Evolutionary conservation across 1,140 invertebrate species (phyloP).

Genomic region (Bilobella aurantiaca): DNA sequence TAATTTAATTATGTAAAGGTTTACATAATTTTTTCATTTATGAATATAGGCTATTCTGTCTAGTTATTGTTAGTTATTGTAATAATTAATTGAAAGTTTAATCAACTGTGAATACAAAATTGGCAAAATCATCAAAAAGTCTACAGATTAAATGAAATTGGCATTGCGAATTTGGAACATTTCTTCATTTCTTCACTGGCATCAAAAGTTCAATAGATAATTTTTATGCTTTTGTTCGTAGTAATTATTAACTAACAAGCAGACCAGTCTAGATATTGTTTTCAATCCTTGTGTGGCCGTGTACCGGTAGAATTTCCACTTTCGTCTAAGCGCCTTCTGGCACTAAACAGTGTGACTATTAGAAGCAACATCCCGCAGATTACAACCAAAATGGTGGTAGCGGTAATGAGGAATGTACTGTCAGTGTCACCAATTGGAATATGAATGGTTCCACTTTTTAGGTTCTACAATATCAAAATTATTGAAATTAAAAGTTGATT

Average conservation of each 20-base stretch:
- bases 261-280: neutral
- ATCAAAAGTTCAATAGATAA: too few species aligned
- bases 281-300: neutral
- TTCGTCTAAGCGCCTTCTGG: neutral
- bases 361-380: conserved; percentile 24
- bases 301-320: neutral
- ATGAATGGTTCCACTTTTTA: conserved; percentile 30
- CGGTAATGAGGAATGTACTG: conserved; percentile 18
- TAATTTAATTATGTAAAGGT: too few species aligned
- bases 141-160: neutral
- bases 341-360: conserved; percentile 15
- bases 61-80: too few species aligned
- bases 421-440: conserved; percentile 33
- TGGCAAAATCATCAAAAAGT: neutral
- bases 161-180: neutral
- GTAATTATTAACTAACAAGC: neutral
- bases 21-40: too few species aligned
- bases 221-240: too few species aligned
- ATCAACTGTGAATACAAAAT: neutral
- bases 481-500: too few species aligned
- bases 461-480: conserved; percentile 24
- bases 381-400: conserved; percentile 26
- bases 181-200: too few species aligned
- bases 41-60: too few species aligned
- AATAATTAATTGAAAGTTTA: too few species aligned